Percentiles rank a stretch among this genome's conserved stretches.
These are phyloP conservation scores for Eulemur rubriventer DNA, from an alignment of 2,797 vertebrate species.

Conservation along the genomic window DNA sequence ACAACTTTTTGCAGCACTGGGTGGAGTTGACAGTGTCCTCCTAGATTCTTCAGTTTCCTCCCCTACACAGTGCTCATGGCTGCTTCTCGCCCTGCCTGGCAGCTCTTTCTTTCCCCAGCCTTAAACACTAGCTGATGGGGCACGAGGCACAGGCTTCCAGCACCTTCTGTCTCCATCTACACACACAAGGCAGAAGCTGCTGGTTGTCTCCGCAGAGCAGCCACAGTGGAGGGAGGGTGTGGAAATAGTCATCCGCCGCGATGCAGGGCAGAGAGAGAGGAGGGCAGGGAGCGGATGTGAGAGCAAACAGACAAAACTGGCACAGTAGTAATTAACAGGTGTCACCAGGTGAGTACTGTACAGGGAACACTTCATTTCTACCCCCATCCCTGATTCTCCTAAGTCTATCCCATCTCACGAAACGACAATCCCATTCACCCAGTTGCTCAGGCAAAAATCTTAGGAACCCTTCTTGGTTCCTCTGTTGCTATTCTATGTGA, in stretches of 20 bases:
- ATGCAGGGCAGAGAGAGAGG: too few species aligned
- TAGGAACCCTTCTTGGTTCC: neutral
- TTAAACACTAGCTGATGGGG: neutral
- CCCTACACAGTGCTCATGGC: fast-evolving
- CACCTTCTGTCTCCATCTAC: neutral
- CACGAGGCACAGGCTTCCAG: neutral
- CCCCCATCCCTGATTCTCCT: neutral
- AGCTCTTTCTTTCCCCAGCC: neutral
- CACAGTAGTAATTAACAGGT: neutral
- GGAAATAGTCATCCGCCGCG: neutral
- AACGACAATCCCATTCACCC: neutral
- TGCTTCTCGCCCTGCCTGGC: neutral
- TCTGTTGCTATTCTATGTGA: neutral
- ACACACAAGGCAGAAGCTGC: neutral
- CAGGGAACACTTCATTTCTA: neutral
- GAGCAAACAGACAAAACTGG: neutral
- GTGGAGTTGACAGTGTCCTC: neutral
- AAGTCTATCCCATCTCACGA: neutral
- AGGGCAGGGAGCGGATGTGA: neutral
- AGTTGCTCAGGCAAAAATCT: neutral
- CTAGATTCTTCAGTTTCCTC: neutral
- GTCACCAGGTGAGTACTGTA: neutral
- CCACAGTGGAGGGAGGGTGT: neutral
- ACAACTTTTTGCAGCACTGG: neutral
- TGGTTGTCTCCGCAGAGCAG: neutral